Conservation (phyloP, 2,888 invertebrate species). For the Erynnis tages region DNA sequence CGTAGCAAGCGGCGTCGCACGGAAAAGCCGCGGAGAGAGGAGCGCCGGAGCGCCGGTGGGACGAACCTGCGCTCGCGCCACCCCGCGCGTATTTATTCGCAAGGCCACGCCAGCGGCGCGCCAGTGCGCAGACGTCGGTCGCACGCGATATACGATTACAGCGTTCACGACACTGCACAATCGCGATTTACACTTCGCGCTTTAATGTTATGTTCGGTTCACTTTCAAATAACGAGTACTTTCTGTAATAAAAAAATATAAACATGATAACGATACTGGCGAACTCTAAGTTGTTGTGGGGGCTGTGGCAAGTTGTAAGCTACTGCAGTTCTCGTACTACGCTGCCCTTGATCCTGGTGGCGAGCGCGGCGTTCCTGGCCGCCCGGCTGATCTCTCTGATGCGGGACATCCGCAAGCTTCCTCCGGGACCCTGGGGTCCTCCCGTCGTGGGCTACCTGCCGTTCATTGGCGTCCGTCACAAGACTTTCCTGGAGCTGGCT, state of each 20-base stretch:
- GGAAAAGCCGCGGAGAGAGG: constrained; percentile 68
- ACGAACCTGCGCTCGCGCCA: constrained; percentile 66
- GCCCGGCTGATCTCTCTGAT: constrained; percentile 72
- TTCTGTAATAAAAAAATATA: constrained; percentile 44
- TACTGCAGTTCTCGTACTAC: constrained; percentile 67
- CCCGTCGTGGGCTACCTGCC: constrained; percentile 92
- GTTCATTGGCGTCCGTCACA: constrained; percentile 89
- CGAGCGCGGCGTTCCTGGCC: constrained; percentile 71
- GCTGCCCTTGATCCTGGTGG: constrained; percentile 70
- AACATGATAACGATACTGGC: constrained; percentile 63
- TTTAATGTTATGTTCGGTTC: constrained; percentile 61
- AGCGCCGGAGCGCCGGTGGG: constrained; percentile 62
- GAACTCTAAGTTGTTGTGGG: constrained; percentile 79
- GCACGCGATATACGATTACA: constrained; percentile 68
- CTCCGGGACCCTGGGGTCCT: constrained; percentile 94
- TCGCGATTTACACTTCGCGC: constrained; percentile 62
- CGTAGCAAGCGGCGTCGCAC: constrained; percentile 55
- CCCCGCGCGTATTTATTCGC: constrained; percentile 75
- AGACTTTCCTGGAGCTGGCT: constrained; percentile 88
- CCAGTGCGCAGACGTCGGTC: constrained; percentile 76
- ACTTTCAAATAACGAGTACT: constrained; percentile 43
- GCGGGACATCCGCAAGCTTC: constrained; percentile 78
- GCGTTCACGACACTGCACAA: constrained; percentile 54
- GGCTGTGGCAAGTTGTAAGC: constrained; percentile 70
- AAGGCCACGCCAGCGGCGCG: constrained; percentile 76